Evolutionary conservation across 37 sponge, comb jelly and placozoan species (phyloP), one percentile per base, ranked within the genome.

Genomic region (Ianthella basta): DNA sequence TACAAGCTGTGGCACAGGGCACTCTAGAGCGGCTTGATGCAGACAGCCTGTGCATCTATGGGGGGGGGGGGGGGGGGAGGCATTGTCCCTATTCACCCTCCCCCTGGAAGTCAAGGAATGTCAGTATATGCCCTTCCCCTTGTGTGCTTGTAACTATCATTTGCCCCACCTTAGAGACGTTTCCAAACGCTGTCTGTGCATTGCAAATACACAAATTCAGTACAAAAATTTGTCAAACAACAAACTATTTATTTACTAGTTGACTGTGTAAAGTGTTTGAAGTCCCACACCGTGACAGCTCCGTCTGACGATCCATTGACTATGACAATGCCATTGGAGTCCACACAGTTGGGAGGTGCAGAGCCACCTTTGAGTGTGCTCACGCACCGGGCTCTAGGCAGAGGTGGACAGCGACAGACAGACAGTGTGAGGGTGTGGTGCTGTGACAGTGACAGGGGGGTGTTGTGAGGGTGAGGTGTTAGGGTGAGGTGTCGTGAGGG

Each of bases 221-320:
- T 35, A 36, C 33, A 32, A 36, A 74, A 6, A 36, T 37, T 36
- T 3, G 78, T 13, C 4, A 74, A n/a, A 37, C 4, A 13, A 25
- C 4, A 74, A n/a, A 37, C 4, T 35, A 25, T 35, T 24, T 33
- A 35, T 74, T 3, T 10, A 32, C 33, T 74, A 35, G 4, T 35
- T 35, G 24, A 5, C 10, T 74, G 78, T 36, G 24, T 25, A 10
- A 92, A 92, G 83, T n/a, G n/a, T n/a, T n/a, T 57, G 29, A 92
- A 92, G 83, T 92, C 79, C 89, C 89, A 88, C 32, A 85, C 29
- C 50, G 64, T 54, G 33, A 88, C 56, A 14, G 27, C 29, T 23
- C 63, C n/a, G 35, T 87, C 64, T 55, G 85, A 59, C 2, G 85
- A 87, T 19, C 60, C 87, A 32, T 80, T 81, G 29, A 81, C 79